Evolutionary conservation across 2,888 invertebrate species (phyloP).

Genomic region (Drosophila lutescens): DNA sequence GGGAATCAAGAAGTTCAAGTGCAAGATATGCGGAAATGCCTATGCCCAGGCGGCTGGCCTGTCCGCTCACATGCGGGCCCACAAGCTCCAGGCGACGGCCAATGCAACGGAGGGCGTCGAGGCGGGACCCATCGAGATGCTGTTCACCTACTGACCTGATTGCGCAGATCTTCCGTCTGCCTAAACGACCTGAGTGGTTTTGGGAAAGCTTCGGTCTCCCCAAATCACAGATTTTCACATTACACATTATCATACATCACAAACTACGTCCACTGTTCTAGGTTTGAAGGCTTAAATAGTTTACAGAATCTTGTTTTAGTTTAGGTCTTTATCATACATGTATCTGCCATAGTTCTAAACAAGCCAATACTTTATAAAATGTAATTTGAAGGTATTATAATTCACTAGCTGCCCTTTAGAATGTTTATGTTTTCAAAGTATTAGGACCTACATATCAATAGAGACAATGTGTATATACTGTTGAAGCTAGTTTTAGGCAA

Average conservation of each 20-base stretch:
- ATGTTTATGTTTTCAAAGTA: too few species aligned
- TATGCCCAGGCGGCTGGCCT: slow-evolving; percentile 82
- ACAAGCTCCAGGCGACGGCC: slow-evolving; percentile 57
- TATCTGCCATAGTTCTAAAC: not conserved
- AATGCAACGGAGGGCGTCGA: slow-evolving; percentile 45
- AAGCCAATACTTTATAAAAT: not conserved
- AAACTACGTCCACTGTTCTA: not conserved
- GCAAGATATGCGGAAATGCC: slow-evolving; percentile 76
- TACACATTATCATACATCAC: not conserved
- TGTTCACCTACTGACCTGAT: slow-evolving; percentile 15
- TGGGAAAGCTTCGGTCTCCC: too few species aligned
- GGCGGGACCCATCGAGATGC: slow-evolving; percentile 43
- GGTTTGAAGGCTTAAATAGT: not conserved
- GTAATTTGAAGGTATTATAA: not conserved
- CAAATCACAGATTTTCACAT: too few species aligned
- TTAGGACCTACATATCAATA: not conserved
- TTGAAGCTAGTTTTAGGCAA: slow-evolving; percentile 1
- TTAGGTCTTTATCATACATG: not conserved
- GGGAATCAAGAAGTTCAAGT: slow-evolving; percentile 80
- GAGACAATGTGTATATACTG: not conserved
- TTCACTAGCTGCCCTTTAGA: too few species aligned
- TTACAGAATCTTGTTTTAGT: not conserved
- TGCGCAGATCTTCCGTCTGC: not conserved
- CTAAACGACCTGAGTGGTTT: not conserved
- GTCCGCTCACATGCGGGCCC: slow-evolving; percentile 80